phyloP scores from a whole-genome alignment of 2,888 invertebrate species.

The Dicyrtoma fusca region DNA sequence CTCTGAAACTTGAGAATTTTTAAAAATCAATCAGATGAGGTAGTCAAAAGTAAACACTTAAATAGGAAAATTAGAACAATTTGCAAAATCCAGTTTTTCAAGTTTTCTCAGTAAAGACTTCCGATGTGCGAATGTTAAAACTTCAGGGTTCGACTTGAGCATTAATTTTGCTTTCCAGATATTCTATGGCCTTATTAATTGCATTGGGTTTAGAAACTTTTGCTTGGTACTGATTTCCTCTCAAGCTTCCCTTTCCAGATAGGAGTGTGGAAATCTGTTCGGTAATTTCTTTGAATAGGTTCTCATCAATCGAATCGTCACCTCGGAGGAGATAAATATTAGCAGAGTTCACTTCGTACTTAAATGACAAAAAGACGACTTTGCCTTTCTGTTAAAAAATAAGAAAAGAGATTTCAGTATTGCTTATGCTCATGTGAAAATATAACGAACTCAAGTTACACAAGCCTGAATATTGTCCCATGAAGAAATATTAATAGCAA shows the following conservation, averaged over 20 bases:
- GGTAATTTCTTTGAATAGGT: background rate
- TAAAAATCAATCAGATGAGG: too few relatives aligned
- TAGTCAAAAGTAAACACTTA: too few relatives aligned
- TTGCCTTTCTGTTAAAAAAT: background rate
- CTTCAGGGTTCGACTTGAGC: too few relatives aligned
- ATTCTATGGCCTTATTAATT: constrained; percentile 66
- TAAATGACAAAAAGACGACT: constrained; percentile 21
- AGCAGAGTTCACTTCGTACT: constrained; percentile 10
- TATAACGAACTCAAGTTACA: background rate
- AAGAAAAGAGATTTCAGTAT: background rate
- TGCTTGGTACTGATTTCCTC: constrained; percentile 74
- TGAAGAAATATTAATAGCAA: too few relatives aligned
- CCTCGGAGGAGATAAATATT: constrained; percentile 21
- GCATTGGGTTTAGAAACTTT: constrained; percentile 73
- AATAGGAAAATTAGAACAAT: too few relatives aligned
- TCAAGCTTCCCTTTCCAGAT: constrained; percentile 76
- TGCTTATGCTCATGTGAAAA: background rate
- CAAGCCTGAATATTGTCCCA: background rate
- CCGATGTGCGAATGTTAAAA: too few relatives aligned
- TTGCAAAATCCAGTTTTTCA: too few relatives aligned
- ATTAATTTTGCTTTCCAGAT: background rate
- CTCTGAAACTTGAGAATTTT: too few relatives aligned
- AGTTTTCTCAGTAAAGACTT: too few relatives aligned
- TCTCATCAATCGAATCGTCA: constrained; percentile 18
- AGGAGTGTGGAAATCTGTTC: constrained; percentile 58